Conservation (phyloP, 2,797 vertebrate species). For the Gobionotothen gibberifrons region DNA sequence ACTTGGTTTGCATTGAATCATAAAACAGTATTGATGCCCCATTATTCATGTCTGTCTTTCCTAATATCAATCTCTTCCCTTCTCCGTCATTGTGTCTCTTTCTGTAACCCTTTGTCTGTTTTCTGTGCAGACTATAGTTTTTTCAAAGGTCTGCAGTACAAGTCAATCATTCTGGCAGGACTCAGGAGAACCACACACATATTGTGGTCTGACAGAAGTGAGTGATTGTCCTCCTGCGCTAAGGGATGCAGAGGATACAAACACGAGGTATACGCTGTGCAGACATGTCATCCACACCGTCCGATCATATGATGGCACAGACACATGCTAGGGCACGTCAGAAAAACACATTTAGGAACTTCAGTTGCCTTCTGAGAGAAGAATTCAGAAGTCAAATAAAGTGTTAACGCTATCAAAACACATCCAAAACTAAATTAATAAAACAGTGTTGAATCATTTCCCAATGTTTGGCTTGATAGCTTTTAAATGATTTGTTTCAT, state of each 20-base stretch:
- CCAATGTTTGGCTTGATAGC: background rate
- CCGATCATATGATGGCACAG: slow-evolving; percentile 7
- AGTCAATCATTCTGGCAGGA: slow-evolving; percentile 52
- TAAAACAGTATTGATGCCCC: background rate
- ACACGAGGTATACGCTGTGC: slow-evolving; percentile 22
- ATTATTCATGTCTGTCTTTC: slow-evolving; percentile 2
- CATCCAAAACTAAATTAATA: background rate
- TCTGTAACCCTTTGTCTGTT: slow-evolving; percentile 27
- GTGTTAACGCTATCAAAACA: slow-evolving; percentile 11
- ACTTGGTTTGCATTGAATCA: slow-evolving; percentile 4
- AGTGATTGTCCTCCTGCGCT: slow-evolving; percentile 43
- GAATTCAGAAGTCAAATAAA: slow-evolving; percentile 6
- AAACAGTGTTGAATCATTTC: background rate
- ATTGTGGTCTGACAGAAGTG: slow-evolving; percentile 46
- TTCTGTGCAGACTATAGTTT: slow-evolving; percentile 31
- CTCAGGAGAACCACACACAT: slow-evolving; percentile 37
- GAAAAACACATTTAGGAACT: slow-evolving; percentile 31
- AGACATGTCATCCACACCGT: slow-evolving; percentile 33
- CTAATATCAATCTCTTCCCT: background rate
- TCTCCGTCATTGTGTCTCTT: background rate
- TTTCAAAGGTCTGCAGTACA: slow-evolving; percentile 45
- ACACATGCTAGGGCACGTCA: slow-evolving; percentile 3
- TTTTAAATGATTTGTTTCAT: background rate
- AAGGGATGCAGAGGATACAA: slow-evolving; percentile 22
- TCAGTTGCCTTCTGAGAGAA: slow-evolving; percentile 7